Evolutionary conservation across 2,888 invertebrate species (phyloP).

Genomic region (Torymus auratus): DNA sequence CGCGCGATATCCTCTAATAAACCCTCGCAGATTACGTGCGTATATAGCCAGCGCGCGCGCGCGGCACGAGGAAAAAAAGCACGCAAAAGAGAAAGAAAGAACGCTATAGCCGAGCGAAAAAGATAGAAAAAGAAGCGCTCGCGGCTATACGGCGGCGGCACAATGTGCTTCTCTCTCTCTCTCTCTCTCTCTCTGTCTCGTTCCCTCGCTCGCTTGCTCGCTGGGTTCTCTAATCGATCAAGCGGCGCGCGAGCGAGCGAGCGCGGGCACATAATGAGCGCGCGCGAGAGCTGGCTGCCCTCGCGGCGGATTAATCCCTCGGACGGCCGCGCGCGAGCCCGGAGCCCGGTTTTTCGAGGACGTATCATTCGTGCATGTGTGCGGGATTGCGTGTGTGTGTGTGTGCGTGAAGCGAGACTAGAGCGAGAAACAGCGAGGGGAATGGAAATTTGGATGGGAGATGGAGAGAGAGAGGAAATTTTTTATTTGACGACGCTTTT

Average conservation of each 20-base stretch:
- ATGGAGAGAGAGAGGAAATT: no score
- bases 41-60: neutral
- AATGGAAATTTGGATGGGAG: no score
- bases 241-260: constrained; percentile 32
- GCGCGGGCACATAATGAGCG: neutral
- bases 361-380: constrained; percentile 3
- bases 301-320: constrained; percentile 37
- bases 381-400: no score
- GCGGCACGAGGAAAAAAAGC: no score
- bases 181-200: no score
- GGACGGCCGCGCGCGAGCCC: constrained; percentile 1
- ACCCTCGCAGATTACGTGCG: constrained; percentile 10
- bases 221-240: constrained; percentile 50
- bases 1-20: neutral
- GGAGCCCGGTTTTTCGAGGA: neutral
- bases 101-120: no score
- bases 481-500: no score
- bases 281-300: constrained; percentile 10
- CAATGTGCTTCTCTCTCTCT: neutral
- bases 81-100: no score
- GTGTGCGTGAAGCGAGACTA: no score
- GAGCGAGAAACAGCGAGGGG: no score
- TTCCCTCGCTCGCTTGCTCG: neutral
- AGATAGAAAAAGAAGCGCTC: neutral
- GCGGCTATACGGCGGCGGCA: neutral